These are phyloP conservation scores for Conchocele bisecta DNA, from an alignment of 2,888 invertebrate genomes.

Conservation along the genomic window DNA sequence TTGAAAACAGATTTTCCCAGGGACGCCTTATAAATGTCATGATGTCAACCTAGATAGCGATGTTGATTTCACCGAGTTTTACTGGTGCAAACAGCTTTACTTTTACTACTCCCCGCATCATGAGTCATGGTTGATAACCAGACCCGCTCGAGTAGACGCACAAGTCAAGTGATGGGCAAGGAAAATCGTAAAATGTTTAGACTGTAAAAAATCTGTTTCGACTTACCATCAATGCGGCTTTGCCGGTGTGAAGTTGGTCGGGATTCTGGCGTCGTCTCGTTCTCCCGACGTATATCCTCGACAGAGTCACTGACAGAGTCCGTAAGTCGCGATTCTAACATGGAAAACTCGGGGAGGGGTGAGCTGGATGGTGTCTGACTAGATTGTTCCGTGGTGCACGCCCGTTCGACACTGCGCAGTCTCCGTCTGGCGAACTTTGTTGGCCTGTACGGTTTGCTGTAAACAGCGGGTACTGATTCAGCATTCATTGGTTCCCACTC, in stretches of 20 bases:
- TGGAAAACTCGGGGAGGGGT: no score
- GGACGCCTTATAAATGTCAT: background rate
- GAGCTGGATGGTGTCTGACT: background rate
- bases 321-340: background rate
- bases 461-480: constrained; percentile 39
- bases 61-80: constrained; percentile 12
- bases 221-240: constrained; percentile 48
- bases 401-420: background rate
- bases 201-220: no score
- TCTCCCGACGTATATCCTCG: constrained; percentile 27
- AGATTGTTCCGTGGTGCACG: background rate
- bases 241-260: constrained; percentile 28
- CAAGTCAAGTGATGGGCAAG: no score
- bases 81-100: background rate
- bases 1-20: background rate
- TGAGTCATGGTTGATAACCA: no score
- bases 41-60: background rate
- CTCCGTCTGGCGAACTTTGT: constrained; percentile 31
- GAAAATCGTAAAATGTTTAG: no score
- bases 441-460: constrained; percentile 26
- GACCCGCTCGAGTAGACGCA: no score
- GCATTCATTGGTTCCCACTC: constrained; percentile 32
- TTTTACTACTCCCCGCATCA: no score
- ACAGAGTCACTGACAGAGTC: background rate
- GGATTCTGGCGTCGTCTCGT: constrained; percentile 52